Base-by-base conservation (phyloP, 1,140 invertebrate genomes). In the Bombus huntii region DNA sequence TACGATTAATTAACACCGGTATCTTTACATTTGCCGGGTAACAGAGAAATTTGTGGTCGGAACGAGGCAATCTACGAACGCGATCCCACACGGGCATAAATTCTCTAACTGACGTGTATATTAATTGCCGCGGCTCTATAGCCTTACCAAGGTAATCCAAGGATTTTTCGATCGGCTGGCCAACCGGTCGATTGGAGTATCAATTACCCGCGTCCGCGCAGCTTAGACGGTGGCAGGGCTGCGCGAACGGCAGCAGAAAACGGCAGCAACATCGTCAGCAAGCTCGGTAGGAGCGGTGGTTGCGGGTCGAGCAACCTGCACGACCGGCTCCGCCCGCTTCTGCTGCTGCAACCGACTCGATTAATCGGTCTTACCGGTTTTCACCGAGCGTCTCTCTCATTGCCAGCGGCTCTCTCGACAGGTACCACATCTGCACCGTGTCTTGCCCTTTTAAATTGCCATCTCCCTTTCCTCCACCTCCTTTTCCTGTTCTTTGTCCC, bases 281-380 rank as follows among this genome's bases (percentile, higher is more conserved):
- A 72, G 75, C 88, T 85, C 83, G 83, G 70, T 68, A 42, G 82
- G 47, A 78, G 44, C 47, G 18, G 18, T 10, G 81, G 31, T 72
- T 68, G 12, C 28, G 1, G 66, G n/a, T 28, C 76, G 82, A 83
- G 85, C 89, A 91, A 92, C 90, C 92, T 92, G 92, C 82, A 89
- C 84, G 89, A 92, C 92, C 91, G 91, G 92, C 92, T 92, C 89
- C 88, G 78, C 62, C 62, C 76, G 86, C 79, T 82, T 37, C 81
- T 65, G 62, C 75, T 13, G 59, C 76, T 75, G 88, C 88, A 87
- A 73, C 81, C 74, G 59, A 75, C 42, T 79, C 88, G 85, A 89
- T 90, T 90, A 92, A 92, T 92, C 90, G 92, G 91, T 86, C 91
- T 92, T 92, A 92, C 92, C 92, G 91, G 92, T 92, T 93, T 83